phyloP scores from a whole-genome alignment of 1,140 invertebrate genomes.

The silkworm (Bombyx mori) region ASM3026992v2 NC_085127.1:5424501-5425000 shows the following conservation, averaged over 20 bases:
- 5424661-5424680: conserved; percentile 9
- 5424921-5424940: conserved; percentile 5
- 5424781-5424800: conserved; percentile 6
- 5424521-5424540: too few species aligned
- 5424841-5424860: too few species aligned
- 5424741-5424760: conserved; percentile 13
- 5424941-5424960: conserved; percentile 8
- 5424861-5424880: conserved; percentile 8
- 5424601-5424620: conserved; percentile 15
- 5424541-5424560: too few species aligned
- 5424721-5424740: conserved; percentile 3
- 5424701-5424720: conserved; percentile 4
- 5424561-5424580: too few species aligned
- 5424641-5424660: conserved; percentile 5
- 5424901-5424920: conserved; percentile 11
- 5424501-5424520: too few species aligned
- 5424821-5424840: conserved; percentile 9
- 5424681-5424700: conserved; percentile 11
- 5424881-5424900: conserved; percentile 9
- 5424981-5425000: conserved; percentile 10
- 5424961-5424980: conserved; percentile 6
- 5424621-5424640: conserved; percentile 9
- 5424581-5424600: conserved; percentile 11
- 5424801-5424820: not conserved
- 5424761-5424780: conserved; percentile 9